Conservation (phyloP, 1,140 invertebrate species). For the Philopotamus ludificatus region DNA sequence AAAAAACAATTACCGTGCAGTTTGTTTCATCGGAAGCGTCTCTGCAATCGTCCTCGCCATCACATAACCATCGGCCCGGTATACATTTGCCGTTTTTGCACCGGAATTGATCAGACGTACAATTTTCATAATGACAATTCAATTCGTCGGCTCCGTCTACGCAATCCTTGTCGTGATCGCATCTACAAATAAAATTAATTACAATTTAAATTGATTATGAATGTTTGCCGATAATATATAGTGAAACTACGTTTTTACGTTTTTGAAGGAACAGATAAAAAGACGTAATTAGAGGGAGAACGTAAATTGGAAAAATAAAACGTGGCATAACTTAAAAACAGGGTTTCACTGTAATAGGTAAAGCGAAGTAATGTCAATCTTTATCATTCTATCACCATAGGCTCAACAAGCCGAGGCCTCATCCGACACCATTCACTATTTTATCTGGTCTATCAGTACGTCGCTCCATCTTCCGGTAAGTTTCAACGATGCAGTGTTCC, state of each 20-base stretch:
- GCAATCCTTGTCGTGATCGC: constrained; percentile 70
- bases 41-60: constrained; percentile 69
- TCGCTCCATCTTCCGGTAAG: too few species aligned
- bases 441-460: too few species aligned
- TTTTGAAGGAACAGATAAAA: too few species aligned
- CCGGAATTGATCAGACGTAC: constrained; percentile 38
- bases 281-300: too few species aligned
- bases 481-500: too few species aligned
- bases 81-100: constrained; percentile 56
- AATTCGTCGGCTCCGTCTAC: constrained; percentile 61
- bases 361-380: too few species aligned
- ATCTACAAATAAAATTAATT: constrained; percentile 49
- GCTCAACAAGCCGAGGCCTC: too few species aligned
- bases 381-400: too few species aligned
- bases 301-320: neutral
- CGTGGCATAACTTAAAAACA: neutral
- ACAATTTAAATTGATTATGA: neutral
- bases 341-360: too few species aligned
- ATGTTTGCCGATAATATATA: neutral
- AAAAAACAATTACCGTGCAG: constrained; percentile 39
- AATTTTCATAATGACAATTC: constrained; percentile 35
- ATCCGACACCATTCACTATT: too few species aligned
- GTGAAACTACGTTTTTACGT: too few species aligned
- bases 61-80: constrained; percentile 58
- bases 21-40: constrained; percentile 62